Percentiles rank a stretch among this genome's conserved stretches.
Evolutionary conservation across 2,797 vertebrate genomes (phyloP).

Genomic region (Alectoris magna): DNA sequence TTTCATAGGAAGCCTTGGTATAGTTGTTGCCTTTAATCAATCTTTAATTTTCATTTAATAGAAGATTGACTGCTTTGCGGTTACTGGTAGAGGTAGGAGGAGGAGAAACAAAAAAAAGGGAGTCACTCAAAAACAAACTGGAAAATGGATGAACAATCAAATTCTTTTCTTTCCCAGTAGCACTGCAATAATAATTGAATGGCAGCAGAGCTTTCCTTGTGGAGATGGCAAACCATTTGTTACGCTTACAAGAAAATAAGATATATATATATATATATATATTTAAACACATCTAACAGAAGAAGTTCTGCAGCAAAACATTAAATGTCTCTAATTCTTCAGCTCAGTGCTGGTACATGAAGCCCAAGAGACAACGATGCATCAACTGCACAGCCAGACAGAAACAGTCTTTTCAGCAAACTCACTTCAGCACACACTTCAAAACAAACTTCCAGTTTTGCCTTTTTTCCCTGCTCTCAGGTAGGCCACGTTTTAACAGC

Average conservation of each 20-base stretch:
- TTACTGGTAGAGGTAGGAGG: not conserved
- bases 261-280: no score
- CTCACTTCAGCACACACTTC: not conserved
- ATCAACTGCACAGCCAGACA: not conserved
- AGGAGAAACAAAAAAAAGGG: not conserved
- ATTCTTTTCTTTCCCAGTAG: not conserved
- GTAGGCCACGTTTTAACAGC: not conserved
- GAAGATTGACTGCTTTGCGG: not conserved
- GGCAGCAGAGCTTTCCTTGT: not conserved
- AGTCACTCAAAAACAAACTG: not conserved
- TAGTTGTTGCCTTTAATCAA: conserved; percentile 7
- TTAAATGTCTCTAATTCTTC: not conserved
- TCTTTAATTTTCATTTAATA: conserved; percentile 15
- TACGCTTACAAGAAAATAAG: not conserved
- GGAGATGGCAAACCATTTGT: not conserved
- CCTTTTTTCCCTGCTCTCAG: not conserved
- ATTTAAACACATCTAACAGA: not conserved
- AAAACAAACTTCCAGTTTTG: not conserved
- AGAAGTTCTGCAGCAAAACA: not conserved
- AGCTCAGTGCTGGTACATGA: not conserved
- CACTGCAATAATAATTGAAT: not conserved
- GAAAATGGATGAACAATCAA: not conserved
- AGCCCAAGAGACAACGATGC: not conserved
- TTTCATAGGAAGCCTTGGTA: not conserved
- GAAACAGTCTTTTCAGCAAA: not conserved